These are phyloP conservation scores for Helicoverpa armigera DNA, from an alignment of 1,140 invertebrate species.

Conservation along the genomic window DNA sequence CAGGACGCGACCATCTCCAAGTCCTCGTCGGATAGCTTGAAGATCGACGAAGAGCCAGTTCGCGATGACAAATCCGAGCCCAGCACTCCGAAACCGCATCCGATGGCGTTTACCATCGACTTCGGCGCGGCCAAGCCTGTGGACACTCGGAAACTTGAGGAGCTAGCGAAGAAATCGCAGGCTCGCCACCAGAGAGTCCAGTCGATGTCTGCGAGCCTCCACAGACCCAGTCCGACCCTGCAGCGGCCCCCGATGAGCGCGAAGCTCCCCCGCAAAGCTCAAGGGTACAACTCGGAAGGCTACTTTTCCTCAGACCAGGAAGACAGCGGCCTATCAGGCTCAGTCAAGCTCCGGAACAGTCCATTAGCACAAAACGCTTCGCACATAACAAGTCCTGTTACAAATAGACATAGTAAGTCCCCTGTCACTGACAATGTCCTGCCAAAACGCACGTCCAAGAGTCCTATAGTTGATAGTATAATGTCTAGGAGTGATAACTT, in stretches of 20 bases:
- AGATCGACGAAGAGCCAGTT: slow-evolving; percentile 74
- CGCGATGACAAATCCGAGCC: slow-evolving; percentile 73
- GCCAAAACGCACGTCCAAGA: slow-evolving; percentile 81
- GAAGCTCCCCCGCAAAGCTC: slow-evolving; percentile 87
- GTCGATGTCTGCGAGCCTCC: slow-evolving; percentile 87
- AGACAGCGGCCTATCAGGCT: slow-evolving; percentile 83
- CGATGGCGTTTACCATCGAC: slow-evolving; percentile 90
- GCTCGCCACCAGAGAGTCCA: slow-evolving; percentile 90
- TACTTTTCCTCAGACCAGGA: slow-evolving; percentile 90
- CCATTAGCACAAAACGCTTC: slow-evolving; percentile 71
- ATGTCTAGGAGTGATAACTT: slow-evolving; percentile 86
- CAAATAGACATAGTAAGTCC: slow-evolving; percentile 74
- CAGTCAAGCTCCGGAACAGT: slow-evolving; percentile 75
- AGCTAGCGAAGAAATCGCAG: slow-evolving; percentile 90
- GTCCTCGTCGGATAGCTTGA: slow-evolving; percentile 65
- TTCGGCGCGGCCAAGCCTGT: slow-evolving; percentile 88
- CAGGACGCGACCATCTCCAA: slow-evolving; percentile 70
- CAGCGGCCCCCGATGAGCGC: slow-evolving; percentile 88
- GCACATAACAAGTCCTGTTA: slow-evolving; percentile 68
- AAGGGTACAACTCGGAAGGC: slow-evolving; percentile 90
- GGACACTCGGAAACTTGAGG: slow-evolving; percentile 88
- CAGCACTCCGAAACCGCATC: slow-evolving; percentile 77
- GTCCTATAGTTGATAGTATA: slow-evolving; percentile 85
- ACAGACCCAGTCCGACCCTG: slow-evolving; percentile 69
- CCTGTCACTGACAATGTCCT: slow-evolving; percentile 69